Conservation (phyloP, 1,140 invertebrate genomes). For the Oedothorax gibbosus region DNA sequence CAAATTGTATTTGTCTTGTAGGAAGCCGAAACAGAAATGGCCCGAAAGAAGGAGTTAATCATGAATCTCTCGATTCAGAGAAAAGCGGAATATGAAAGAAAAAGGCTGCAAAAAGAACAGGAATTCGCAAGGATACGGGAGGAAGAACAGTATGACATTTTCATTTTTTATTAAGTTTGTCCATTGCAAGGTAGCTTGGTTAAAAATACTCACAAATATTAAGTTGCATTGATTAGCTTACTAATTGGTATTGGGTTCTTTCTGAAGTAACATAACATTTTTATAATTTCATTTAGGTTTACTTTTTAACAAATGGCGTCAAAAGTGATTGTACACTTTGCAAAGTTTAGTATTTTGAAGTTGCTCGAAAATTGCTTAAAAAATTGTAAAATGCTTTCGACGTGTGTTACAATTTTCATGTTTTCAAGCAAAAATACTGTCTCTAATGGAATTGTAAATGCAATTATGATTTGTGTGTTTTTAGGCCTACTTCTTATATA, state of each 20-base stretch:
- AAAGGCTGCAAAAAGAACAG: constrained; percentile 79
- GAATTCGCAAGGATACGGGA: constrained; percentile 82
- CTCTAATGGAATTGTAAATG: too few species aligned
- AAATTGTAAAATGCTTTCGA: too few species aligned
- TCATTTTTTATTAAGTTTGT: neutral
- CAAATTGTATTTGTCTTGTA: constrained; percentile 9
- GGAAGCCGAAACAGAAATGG: constrained; percentile 84
- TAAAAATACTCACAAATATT: neutral
- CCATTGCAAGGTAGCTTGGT: neutral
- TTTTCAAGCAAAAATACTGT: too few species aligned
- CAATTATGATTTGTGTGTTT: too few species aligned
- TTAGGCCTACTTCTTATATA: too few species aligned
- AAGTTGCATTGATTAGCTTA: constrained; percentile 6
- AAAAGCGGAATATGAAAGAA: constrained; percentile 83
- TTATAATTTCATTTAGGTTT: too few species aligned
- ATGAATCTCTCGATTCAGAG: constrained; percentile 87
- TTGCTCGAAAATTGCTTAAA: too few species aligned
- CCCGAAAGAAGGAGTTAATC: constrained; percentile 88
- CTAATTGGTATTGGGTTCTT: neutral
- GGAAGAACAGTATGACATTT: constrained; percentile 60
- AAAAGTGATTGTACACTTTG: too few species aligned
- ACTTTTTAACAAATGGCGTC: too few species aligned
- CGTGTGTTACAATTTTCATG: too few species aligned
- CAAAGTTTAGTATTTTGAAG: too few species aligned
- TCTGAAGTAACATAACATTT: too few species aligned